A percentile compares a stretch with the other conserved stretches of the same genome.
phyloP scores from a whole-genome alignment of 1,140 invertebrate genomes.

The Dufourea novaeangliae region DNA sequence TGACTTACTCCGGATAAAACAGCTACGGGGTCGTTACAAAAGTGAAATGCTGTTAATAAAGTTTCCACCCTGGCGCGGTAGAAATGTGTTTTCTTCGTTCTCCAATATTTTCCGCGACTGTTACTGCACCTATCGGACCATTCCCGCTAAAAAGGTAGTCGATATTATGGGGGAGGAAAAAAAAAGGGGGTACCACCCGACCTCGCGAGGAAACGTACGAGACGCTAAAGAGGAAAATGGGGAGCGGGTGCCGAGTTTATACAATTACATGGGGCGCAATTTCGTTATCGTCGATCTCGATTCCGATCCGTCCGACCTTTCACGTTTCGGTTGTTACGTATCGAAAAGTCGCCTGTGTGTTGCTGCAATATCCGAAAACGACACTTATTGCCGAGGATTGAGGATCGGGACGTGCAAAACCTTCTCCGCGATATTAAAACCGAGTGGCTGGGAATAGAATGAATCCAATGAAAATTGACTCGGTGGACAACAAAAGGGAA shows the following conservation, averaged over 20 bases:
- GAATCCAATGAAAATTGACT: neutral
- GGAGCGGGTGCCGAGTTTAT: too few species aligned
- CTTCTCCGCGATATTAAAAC: conserved; percentile 3
- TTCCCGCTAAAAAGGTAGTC: neutral
- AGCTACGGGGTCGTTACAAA: conserved; percentile 12
- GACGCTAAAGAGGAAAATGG: neutral
- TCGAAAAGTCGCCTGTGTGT: conserved; percentile 8
- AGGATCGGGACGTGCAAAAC: conserved; percentile 19
- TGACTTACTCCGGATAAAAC: conserved; percentile 13
- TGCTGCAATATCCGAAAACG: conserved; percentile 31
- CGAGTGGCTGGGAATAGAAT: neutral
- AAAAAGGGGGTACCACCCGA: neutral
- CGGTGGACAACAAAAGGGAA: neutral
- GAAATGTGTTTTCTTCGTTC: neutral
- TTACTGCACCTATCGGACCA: conserved; percentile 5
- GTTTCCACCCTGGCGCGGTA: neutral
- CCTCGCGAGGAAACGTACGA: neutral
- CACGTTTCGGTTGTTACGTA: conserved; percentile 32
- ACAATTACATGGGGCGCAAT: neutral
- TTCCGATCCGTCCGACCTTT: conserved; percentile 10
- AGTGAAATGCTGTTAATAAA: conserved; percentile 32
- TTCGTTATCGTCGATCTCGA: conserved; percentile 10
- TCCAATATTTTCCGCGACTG: neutral
- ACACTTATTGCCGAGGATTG: conserved; percentile 25
- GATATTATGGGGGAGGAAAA: neutral